Evolutionary conservation across 1,140 invertebrate genomes (phyloP).

Genomic region (Rhyzopertha dominica): DNA sequence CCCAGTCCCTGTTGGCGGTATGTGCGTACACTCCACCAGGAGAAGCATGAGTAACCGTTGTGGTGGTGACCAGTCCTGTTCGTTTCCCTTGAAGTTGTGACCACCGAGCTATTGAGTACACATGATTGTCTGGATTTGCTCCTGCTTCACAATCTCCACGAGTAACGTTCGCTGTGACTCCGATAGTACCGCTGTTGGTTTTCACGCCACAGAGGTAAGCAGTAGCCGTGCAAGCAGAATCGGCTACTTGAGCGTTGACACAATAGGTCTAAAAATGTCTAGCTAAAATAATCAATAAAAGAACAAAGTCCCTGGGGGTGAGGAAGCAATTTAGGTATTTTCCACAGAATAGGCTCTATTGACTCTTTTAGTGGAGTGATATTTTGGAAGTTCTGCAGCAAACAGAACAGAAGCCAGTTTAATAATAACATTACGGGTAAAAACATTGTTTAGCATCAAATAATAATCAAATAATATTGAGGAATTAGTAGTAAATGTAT

Average conservation of each 20-base stretch:
- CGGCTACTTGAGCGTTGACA: constrained; percentile 72
- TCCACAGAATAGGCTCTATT: too few relatives aligned
- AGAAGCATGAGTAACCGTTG: constrained; percentile 74
- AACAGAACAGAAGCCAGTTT: too few relatives aligned
- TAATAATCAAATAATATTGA: too few relatives aligned
- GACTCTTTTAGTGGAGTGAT: too few relatives aligned
- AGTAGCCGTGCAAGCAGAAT: constrained; percentile 64
- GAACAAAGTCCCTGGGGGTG: too few relatives aligned
- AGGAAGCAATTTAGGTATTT: too few relatives aligned
- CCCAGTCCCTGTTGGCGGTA: constrained; percentile 70
- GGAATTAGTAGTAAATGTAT: too few relatives aligned
- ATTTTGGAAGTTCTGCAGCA: too few relatives aligned
- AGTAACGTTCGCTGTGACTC: constrained; percentile 63
- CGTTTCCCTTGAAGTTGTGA: constrained; percentile 66
- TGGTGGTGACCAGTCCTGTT: constrained; percentile 74
- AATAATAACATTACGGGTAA: too few relatives aligned
- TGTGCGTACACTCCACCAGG: constrained; percentile 78
- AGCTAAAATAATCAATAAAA: too few relatives aligned
- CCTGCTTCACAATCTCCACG: constrained; percentile 54
- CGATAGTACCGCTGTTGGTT: constrained; percentile 72
- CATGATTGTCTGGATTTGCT: constrained; percentile 52
- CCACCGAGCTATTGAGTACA: constrained; percentile 66
- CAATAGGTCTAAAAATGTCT: constrained; percentile 81
- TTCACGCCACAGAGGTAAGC: constrained; percentile 83
- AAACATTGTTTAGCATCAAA: too few relatives aligned